Base-by-base conservation (phyloP, 1,140 invertebrate species). In the Drosophila erecta region DNA sequence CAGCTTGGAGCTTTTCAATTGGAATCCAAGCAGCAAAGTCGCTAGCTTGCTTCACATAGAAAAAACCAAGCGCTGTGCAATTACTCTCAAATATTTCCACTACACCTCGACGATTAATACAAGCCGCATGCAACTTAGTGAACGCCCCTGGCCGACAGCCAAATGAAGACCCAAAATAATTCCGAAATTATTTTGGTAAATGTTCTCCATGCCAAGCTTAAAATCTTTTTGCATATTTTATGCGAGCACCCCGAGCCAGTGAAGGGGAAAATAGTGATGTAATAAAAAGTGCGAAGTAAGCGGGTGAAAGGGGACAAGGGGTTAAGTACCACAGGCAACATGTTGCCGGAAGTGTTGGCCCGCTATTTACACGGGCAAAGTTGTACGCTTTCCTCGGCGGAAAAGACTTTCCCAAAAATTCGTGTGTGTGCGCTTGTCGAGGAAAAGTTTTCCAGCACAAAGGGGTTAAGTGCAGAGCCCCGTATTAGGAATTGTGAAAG, bases 201-300 rank as follows among this genome's bases (percentile, higher is more conserved):
- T 38, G 66, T 57, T 70, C 51, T 20, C 43, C 65, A 10, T 40
- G 40, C 20, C 33, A 30, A 33, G 50, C 51, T 69, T 22, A 57
- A 69, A 70, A 70, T 70, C 66, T 70, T 41, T 69, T 56, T 70
- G 66, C 50, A 70, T 70, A 69, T 70, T 70, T 70, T 56, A 69
- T 49, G 64, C 50, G 6, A 64, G 33, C 57, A 66, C 37, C 35
- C 17, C 58, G 6, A 30, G 17, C 49, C 55, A 47, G 47, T 70
- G 64, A 38, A 49, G 64, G 50, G 50, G 35, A 57, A 70, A 70
- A 69, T 70, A 70, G 66, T 70, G 64, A 65, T 65, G 64, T 51
- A 47, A 50, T 47, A 57, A 70, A 67, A 57, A 35, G 64, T 35
- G 50, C 35, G 51, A 47, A 57, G 54, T 56, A 35, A 40, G 27